Percentiles rank a stretch among this genome's conserved stretches.
Conservation (phyloP, 2,797 vertebrate species). For the Trichosurus vulpecula region DNA sequence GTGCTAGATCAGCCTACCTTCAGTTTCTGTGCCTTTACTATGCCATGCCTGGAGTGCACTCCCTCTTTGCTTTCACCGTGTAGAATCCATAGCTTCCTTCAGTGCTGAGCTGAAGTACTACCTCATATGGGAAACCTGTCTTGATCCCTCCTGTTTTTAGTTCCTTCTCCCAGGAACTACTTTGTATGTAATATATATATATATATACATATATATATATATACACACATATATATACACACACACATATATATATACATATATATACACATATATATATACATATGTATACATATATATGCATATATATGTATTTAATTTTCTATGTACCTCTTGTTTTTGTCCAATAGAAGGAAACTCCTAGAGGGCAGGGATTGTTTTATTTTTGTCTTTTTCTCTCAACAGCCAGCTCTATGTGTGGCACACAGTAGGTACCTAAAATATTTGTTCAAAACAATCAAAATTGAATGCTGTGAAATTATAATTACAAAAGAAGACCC, state of each 20-base stretch:
- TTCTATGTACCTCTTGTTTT: not conserved
- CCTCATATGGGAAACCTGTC: not conserved
- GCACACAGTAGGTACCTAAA: not conserved
- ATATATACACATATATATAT: too few species aligned
- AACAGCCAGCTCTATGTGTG: not conserved
- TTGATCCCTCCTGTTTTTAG: not conserved
- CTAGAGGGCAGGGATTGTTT: not conserved
- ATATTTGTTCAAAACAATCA: not conserved
- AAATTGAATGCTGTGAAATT: not conserved
- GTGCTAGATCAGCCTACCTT: not conserved
- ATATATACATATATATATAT: too few species aligned
- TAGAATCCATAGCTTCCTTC: not conserved
- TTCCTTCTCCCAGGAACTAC: not conserved
- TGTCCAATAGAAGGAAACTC: not conserved
- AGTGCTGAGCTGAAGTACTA: not conserved
- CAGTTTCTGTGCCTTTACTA: not conserved
- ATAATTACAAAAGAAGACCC: not conserved
- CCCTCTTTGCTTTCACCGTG: not conserved
- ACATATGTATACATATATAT: too few species aligned
- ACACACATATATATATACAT: too few species aligned
- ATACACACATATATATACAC: too few species aligned
- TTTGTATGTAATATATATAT: not conserved
- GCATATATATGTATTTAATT: not conserved
- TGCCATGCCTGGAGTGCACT: not conserved
- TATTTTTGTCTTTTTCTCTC: not conserved